Evolutionary conservation across 2,797 vertebrate species (phyloP), one percentile per base, ranked within the genome.

Genomic region (Epinephelus malabaricus): DNA sequence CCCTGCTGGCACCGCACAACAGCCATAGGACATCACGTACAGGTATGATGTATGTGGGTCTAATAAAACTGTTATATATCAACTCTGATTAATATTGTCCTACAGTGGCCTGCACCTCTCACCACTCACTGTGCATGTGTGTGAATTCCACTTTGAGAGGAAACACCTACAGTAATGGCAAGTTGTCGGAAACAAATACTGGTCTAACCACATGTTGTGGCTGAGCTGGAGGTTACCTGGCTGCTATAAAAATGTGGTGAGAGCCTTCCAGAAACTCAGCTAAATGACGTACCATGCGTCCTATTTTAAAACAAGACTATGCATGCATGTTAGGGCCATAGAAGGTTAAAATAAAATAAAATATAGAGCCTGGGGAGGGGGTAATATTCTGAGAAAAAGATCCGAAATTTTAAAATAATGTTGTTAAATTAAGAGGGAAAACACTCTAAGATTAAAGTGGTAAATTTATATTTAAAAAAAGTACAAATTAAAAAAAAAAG

Each of bases 61-160:
- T 73, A 63, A 86, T 83, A 63, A 78, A 82, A 78, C 38, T 3
- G 49, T 54, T 62, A 2, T 51, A 17, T 43, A 58, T 76, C 53
- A 66, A 25, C 49, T 68, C 25, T 50, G 34, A 69, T 17, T 14
- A 71, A 59, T 21, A 60, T 17, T 38, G 40, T 43, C 12, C 40
- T 12, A 43, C 40, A 10, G 40, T 3, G 55, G 67, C 23, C 34
- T 68, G 30, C 51, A 34, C 49, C 13, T 59, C 53, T 78, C 12
- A 23, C 38, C 13, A 27, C 23, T 23, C 12, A 4, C 12, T 12
- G 53, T 47, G n/a, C 27, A 12, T 50, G 21, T 21, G 64, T 56
- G 54, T 30, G 19, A 30, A 70, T 53, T 69, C 51, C 46, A 46
- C 46, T 54, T 5, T 43, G 12, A 69, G 19, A 79, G 70, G 23